These are phyloP conservation scores for Hipposideros larvatus DNA, from an alignment of 2,797 vertebrate genomes.

Conservation along the genomic window DNA sequence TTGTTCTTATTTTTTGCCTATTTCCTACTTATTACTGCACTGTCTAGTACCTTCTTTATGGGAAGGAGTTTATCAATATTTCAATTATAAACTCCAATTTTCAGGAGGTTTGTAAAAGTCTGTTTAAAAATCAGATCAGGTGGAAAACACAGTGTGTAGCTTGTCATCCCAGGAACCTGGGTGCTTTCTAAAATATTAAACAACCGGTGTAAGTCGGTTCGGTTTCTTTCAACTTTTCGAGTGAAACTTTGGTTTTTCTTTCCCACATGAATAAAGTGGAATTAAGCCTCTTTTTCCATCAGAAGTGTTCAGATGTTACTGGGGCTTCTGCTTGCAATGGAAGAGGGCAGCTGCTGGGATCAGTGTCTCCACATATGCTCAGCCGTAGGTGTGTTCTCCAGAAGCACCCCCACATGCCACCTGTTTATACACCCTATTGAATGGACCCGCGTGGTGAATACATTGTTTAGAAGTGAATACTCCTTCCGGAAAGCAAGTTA, in stretches of 20 bases:
- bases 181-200: constrained; percentile 12
- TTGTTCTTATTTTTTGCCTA: constrained; percentile 77
- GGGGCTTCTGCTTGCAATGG: neutral
- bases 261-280: neutral
- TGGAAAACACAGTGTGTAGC: constrained; percentile 58
- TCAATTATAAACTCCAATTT: constrained; percentile 85
- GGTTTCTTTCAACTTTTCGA: constrained; percentile 37
- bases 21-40: constrained; percentile 84
- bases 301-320: neutral
- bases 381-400: neutral
- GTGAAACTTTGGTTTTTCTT: constrained; percentile 28
- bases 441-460: rapidly evolving
- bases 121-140: constrained; percentile 82
- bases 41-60: constrained; percentile 84
- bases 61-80: constrained; percentile 85
- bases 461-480: neutral
- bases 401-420: neutral
- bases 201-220: neutral
- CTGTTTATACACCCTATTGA: neutral
- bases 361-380: rapidly evolving
- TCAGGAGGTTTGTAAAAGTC: constrained; percentile 78
- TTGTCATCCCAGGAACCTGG: constrained; percentile 48
- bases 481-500: neutral
- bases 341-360: neutral
- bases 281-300: neutral